Evolutionary conservation across 2,797 vertebrate species (phyloP).

Genomic region (Oryzias sinensis): DNA sequence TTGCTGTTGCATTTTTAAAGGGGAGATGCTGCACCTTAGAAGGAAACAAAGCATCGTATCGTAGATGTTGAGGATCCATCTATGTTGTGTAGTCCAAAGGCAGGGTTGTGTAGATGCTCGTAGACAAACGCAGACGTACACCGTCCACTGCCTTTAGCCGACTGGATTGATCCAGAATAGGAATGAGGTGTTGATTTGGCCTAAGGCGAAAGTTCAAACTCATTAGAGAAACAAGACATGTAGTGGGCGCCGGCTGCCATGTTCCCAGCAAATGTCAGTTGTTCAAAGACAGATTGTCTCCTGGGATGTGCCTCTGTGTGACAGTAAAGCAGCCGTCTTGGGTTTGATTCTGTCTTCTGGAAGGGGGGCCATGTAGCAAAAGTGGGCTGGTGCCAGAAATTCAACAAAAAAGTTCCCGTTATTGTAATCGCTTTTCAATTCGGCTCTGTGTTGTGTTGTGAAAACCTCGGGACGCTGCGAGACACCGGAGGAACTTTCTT

Average conservation of each 20-base stretch:
- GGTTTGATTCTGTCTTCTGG: slow-evolving; percentile 5
- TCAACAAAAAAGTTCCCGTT: too few species aligned
- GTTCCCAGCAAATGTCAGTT: slow-evolving; percentile 58
- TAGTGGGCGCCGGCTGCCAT: slow-evolving; percentile 27
- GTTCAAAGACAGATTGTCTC: slow-evolving; percentile 38
- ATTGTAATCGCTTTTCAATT: too few species aligned
- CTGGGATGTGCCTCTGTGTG: slow-evolving; percentile 21
- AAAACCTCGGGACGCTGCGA: too few species aligned
- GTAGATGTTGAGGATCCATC: too few species aligned
- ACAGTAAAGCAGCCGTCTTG: slow-evolving; percentile 10
- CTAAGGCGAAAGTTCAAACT: slow-evolving; percentile 37
- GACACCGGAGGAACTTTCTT: too few species aligned
- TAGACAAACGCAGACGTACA: too few species aligned
- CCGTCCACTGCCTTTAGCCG: slow-evolving; percentile 14
- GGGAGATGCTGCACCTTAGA: neutral
- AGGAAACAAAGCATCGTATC: too few species aligned
- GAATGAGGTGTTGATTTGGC: slow-evolving; percentile 50
- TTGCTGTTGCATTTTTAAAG: slow-evolving; percentile 6
- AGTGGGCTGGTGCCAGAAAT: neutral
- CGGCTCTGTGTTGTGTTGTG: too few species aligned
- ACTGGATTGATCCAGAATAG: slow-evolving; percentile 50
- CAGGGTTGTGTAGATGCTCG: too few species aligned
- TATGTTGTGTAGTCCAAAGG: too few species aligned
- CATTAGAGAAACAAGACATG: slow-evolving; percentile 40
- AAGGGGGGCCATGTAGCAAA: slow-evolving; percentile 14